Evolutionary conservation across 2,888 invertebrate genomes (phyloP), one percentile per base, ranked within the genome.

Genomic region (Sesia bembeciformis): DNA sequence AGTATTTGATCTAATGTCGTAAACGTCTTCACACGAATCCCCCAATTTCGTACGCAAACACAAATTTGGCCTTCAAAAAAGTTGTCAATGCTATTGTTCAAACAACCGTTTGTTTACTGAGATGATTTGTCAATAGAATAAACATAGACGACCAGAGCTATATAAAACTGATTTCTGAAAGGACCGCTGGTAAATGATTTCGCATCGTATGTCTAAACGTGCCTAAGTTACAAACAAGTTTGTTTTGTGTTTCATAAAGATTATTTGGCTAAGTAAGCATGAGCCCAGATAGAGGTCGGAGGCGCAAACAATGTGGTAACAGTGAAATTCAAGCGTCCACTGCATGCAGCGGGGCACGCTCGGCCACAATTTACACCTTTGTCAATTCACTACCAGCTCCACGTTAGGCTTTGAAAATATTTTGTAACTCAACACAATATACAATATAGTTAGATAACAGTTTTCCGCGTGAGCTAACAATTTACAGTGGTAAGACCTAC

Each of bases 341-440:
- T 60, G 52, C 61, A 62, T 50, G 50, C 64, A 23, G 23, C 23
- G 23, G 23, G 58, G 58, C 58, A 49, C 53, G 41, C 46, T 60
- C 56, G 62, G 56, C 55, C 63, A 70, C 64, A 74, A 70, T 76
- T 76, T 66, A 64, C 76, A 76, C 74, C 74, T 76, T 63, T 58
- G 60, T 54, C 53, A 38, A 40, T 38, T 54, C 51, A 54, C 41
- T 50, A 39, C 50, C 51, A 8, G 23, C 23, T 23, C 46, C n/a
- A 46, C 6, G 46, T 46, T 46, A 46, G 46, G 52, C 60, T 55
- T 54, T 55, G 54, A 54, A 57, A 55, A 58, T 58, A 54, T 56
- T 51, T 57, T 62, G 58, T 58, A 46, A 46, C 46, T 46, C 3
- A 46, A 46, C 46, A 8, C 56, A 66, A 55, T 63, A 65, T 59